Base-by-base conservation (phyloP, 2,888 invertebrate species). In the Cepaea hortensis region DNA sequence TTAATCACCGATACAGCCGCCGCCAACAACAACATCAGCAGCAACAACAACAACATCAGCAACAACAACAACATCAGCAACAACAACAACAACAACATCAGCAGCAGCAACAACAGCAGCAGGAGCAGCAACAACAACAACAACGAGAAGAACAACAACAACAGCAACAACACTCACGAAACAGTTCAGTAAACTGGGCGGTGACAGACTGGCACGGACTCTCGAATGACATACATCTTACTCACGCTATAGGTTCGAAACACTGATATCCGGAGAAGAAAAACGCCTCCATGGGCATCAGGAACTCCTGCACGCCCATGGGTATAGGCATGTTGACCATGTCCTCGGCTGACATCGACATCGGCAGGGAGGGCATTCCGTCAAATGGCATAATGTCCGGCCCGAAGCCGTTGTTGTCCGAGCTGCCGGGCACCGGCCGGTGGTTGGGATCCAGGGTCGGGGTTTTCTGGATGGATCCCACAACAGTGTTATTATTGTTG, bases 251-350 rank as follows among this genome's bases (percentile, higher is more conserved):
- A 13, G 80, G 68, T 48, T 84, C 84, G 61, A 77, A 62, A 46
- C 84, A 84, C 77, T 77, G 84, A 50, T 48, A 84, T 4, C 84
- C 77, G 6, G 84, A 76, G 77, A 84, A 84, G 68, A 65, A 84
- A 48, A 84, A 84, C 15, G 84, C 68, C 50, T 84, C 84, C 62
- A 84, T 61, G 48, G 85, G 70, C 85, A 85, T 55, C 35, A 55
- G 55, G n/a, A 85, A 85, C 46, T 85, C 85, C n/a, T 79, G 81
- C 13, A 35, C 85, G 11, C 85, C 85, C 65, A 84, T 11, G 5
- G 84, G 73, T 48, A 84, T n/a, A 13, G 61, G 68, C 75, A 83
- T n/a, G 46, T 48, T 75, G 13, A 61, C 35, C 83, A 81, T 81
- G 5, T 70, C 70, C 81, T 81, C 81, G 3, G 72, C 46, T 0